phyloP scores from a whole-genome alignment of 2,797 vertebrate genomes.

The Odontamblyopus lacepedii region DNA sequence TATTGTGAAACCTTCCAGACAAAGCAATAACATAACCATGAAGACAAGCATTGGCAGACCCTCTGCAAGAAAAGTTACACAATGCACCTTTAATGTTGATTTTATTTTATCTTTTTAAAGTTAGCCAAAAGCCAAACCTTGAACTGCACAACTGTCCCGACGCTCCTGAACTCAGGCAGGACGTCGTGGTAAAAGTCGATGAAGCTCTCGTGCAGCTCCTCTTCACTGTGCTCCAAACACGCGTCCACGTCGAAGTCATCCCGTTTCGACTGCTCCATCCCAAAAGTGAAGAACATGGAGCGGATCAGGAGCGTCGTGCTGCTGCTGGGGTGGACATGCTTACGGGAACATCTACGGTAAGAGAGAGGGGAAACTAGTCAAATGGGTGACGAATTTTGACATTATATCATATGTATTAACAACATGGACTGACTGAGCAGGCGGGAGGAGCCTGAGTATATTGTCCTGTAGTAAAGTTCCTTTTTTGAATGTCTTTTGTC shows the following conservation, averaged over 20 bases:
- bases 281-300: slow-evolving; percentile 92
- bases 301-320: slow-evolving; percentile 91
- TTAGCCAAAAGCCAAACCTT: slow-evolving; percentile 79
- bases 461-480: too few relatives aligned
- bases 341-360: slow-evolving; percentile 88
- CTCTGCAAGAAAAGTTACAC: too few relatives aligned
- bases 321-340: slow-evolving; percentile 84
- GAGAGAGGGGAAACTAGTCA: not conserved
- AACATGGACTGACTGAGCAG: too few relatives aligned
- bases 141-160: slow-evolving; percentile 94
- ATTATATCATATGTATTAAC: too few relatives aligned
- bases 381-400: not conserved
- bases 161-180: slow-evolving; percentile 89
- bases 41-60: too few relatives aligned
- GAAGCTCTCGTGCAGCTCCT: slow-evolving; percentile 93
- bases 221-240: slow-evolving; percentile 93
- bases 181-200: slow-evolving; percentile 94
- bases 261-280: slow-evolving; percentile 91
- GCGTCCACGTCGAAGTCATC: slow-evolving; percentile 96
- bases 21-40: too few relatives aligned
- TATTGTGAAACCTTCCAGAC: too few relatives aligned
- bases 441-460: too few relatives aligned
- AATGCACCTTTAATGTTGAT: too few relatives aligned
- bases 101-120: not conserved
- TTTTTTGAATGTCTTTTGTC: too few relatives aligned